Base-by-base conservation (phyloP, 2,113 vertebrate genomes). In the Bujurquina vittata region DNA sequence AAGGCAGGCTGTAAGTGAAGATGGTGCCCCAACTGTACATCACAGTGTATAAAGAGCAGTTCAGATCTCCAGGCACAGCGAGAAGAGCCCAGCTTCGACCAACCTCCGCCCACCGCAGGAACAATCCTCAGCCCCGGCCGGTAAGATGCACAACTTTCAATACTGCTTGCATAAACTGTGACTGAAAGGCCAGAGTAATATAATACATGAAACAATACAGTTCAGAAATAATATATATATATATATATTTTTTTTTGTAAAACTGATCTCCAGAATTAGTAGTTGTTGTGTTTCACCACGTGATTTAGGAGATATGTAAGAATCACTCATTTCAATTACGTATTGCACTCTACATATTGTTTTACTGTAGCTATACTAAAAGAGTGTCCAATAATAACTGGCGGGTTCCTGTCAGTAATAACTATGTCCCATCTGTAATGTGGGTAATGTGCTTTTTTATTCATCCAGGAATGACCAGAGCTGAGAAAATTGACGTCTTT, bases 111-210 rank as follows among this genome's bases (percentile, higher is more conserved):
- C 80, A 94, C 82, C 93, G 95, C 52, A 93, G 92, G 88, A 96
- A 96, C 92, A 96, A 96, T 82, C 95, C 95, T 17, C 95, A 96
- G 76, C 95, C 95, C 10, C 81, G 84, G 52, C 92, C 90, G 92
- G 95, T 96, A 93, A 96, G 94, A 79, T 3, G 14, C 15, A 58
- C 35, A 78, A 15, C 35, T 35, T 23, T 31, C 26, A 72, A 15
- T 18, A 31, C 5, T 11, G 14, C 29, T 54, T 26, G 20, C 4
- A 22, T 17, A 10, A 6, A 37, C 43, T 29, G 5, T 57, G 7
- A 12, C 5, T 61, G 9, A 61, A 11, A 49, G 15, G 29, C 73
- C 9, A n/a, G 4, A 11, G 7, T 11, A 3, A 3, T 49, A 55
- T 37, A 37, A 37, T 37, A 18, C 52, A 56, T 46, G 15, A 49